Percentiles rank a stretch among this genome's conserved stretches.
Conservation (phyloP, 2,797 vertebrate genomes). For the Rhabdophis nuchalis region DNA sequence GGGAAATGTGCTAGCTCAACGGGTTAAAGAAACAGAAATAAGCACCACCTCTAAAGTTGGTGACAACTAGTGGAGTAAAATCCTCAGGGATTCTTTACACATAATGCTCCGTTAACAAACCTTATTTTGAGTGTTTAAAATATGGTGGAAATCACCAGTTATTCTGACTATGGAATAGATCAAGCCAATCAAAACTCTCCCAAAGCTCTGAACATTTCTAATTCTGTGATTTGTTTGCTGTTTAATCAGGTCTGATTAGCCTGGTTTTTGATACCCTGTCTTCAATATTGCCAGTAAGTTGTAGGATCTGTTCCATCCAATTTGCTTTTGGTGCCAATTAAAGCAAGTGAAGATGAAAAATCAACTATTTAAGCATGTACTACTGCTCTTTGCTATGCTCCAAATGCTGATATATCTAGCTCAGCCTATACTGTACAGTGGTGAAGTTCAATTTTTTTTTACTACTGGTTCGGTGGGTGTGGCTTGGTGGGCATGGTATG, state of each 20-base stretch:
- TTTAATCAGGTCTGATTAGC: not conserved
- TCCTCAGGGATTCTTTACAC: no score
- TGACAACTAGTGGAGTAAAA: no score
- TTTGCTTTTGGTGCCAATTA: not conserved
- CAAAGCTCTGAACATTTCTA: not conserved
- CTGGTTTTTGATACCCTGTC: not conserved
- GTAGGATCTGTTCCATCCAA: not conserved
- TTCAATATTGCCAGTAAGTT: not conserved
- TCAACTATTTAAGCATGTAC: not conserved
- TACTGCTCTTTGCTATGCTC: not conserved
- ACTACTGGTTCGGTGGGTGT: no score
- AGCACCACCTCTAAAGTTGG: no score
- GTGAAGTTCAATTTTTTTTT: no score
- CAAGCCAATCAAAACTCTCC: not conserved
- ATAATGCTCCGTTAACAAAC: not conserved
- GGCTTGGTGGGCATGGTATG: no score
- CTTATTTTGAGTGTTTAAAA: not conserved
- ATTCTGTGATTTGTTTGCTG: not conserved
- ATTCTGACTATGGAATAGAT: not conserved
- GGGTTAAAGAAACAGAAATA: no score
- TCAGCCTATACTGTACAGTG: not conserved
- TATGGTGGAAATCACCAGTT: not conserved
- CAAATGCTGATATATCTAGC: not conserved
- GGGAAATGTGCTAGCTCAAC: no score
- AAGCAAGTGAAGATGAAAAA: not conserved